Conservation (phyloP, 1,140 invertebrate genomes). For the Colletes gigas region DNA sequence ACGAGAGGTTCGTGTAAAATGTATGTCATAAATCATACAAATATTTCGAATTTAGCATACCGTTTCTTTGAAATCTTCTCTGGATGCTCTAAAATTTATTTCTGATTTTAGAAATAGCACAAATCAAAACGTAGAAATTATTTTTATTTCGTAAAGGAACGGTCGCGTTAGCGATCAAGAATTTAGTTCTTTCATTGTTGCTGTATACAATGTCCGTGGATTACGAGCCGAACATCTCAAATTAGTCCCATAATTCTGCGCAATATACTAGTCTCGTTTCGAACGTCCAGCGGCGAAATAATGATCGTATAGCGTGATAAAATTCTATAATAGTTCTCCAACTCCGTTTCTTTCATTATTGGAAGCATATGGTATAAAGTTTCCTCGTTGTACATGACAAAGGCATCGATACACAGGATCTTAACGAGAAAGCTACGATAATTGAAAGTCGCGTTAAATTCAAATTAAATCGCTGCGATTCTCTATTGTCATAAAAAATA, state of each 20-base stretch:
- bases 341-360: constrained; percentile 24
- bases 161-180: neutral
- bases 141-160: too few species aligned
- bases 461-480: neutral
- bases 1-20: too few species aligned
- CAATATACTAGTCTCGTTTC: constrained; percentile 24
- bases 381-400: neutral
- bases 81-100: too few species aligned
- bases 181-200: neutral
- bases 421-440: neutral
- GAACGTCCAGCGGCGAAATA: constrained; percentile 24
- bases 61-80: too few species aligned
- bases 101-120: too few species aligned
- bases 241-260: constrained; percentile 24
- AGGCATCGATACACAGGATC: neutral
- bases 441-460: neutral
- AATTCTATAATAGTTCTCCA: constrained; percentile 11
- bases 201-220: neutral
- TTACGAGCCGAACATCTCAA: neutral
- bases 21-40: too few species aligned
- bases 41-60: too few species aligned
- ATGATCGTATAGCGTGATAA: constrained; percentile 41
- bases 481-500: too few species aligned
- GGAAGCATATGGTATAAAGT: neutral
- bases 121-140: too few species aligned